Evolutionary conservation across 2,797 vertebrate genomes (phyloP).

Genomic region (Rhabdomys pumilio): DNA sequence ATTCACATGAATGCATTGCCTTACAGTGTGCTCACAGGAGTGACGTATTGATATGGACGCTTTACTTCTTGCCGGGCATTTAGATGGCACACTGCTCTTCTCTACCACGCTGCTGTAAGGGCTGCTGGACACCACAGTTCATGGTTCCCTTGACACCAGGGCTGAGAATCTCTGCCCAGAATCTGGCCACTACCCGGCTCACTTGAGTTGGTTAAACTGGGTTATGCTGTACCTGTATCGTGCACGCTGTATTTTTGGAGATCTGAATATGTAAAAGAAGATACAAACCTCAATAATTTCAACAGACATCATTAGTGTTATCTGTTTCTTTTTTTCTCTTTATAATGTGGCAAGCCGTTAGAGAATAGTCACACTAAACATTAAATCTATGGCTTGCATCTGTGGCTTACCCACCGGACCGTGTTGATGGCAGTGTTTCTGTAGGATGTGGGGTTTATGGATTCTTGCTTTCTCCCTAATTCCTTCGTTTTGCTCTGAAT

Average conservation of each 20-base stretch:
- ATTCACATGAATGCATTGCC: conserved; percentile 17
- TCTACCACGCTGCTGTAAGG: neutral
- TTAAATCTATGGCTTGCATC: neutral
- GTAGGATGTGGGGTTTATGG: conserved; percentile 16
- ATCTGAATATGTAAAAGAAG: conserved; percentile 9
- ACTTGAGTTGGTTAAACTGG: neutral
- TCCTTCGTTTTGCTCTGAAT: conserved; percentile 48
- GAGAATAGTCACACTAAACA: conserved; percentile 15
- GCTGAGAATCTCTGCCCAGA: neutral
- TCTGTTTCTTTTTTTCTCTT: neutral
- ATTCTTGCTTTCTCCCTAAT: neutral
- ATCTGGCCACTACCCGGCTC: neutral
- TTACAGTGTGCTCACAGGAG: neutral
- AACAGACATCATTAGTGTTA: conserved; percentile 27
- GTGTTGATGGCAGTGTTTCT: neutral
- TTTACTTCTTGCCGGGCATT: neutral
- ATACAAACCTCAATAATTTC: conserved; percentile 25
- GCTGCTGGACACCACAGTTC: neutral
- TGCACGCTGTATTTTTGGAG: neutral
- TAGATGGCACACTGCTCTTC: neutral
- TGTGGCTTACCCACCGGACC: neutral
- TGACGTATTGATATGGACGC: neutral
- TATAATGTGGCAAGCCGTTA: neutral
- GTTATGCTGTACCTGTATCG: neutral
- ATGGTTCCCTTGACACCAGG: neutral